Evolutionary conservation across 2,888 invertebrate genomes (phyloP).

Genomic region (Cheilosia impressa): DNA sequence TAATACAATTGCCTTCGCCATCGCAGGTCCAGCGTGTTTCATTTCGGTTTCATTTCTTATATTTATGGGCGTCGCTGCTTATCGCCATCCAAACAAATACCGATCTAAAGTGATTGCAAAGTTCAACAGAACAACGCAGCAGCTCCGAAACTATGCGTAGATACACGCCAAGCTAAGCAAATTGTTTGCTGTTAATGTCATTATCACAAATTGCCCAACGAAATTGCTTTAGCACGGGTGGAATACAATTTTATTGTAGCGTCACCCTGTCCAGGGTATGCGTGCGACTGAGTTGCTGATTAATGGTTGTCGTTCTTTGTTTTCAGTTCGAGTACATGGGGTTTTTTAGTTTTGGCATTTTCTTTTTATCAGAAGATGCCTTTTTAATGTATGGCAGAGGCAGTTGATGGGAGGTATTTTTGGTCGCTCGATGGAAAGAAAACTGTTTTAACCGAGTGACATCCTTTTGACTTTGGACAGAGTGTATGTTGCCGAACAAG

Average conservation of each 20-base stretch:
- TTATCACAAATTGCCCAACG: conserved; percentile 66
- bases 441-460: no score
- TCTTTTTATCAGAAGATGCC: conserved; percentile 16
- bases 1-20: conserved; percentile 3
- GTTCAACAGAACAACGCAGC: conserved; percentile 10
- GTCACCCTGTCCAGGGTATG: conserved; percentile 38
- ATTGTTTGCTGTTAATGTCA: conserved; percentile 64
- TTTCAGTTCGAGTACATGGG: background rate
- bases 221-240: conserved; percentile 47
- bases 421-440: no score
- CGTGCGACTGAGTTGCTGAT: conserved; percentile 58
- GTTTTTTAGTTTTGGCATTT: background rate
- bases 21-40: conserved; percentile 23
- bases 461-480: no score
- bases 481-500: no score
- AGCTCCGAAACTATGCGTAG: background rate
- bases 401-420: no score
- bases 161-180: conserved; percentile 33
- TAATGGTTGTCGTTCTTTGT: conserved; percentile 33
- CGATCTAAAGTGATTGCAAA: conserved; percentile 53
- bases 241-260: conserved; percentile 47
- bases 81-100: conserved; percentile 65
- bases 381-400: no score
- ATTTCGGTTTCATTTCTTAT: conserved; percentile 54
- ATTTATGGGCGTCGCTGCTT: conserved; percentile 72